Base-by-base conservation (phyloP, 2,113 vertebrate species). In the Oplegnathus fasciatus region DNA sequence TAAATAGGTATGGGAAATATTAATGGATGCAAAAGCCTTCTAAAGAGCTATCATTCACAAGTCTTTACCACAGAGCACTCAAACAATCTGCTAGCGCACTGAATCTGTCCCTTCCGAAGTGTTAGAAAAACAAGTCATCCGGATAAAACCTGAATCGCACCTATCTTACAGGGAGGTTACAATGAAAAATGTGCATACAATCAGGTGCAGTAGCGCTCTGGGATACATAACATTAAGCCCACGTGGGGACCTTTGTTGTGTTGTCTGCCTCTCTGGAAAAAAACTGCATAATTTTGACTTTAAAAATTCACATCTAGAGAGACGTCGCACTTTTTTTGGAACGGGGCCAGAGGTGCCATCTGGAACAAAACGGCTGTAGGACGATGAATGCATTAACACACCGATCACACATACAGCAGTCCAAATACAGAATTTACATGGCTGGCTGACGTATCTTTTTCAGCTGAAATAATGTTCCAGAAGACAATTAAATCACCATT, bases 1-100 rank as follows among this genome's bases (percentile, higher is more conserved):
- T 83, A 81, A 87, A 86, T 55, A 75, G 75, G 71, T 20, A 28
- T 69, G 69, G 87, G 64, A 84, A 88, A 93, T 88, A 91, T 91
- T 86, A 83, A 92, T 75, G 60, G 14, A 28, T 80, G 81, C 85
- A 85, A 83, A 88, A 65, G 75, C 78, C 69, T 74, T 52, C 50
- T 78, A 68, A 88, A 85, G 44, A 44, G 52, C 44, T 32, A 82
- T 86, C 58, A 82, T 66, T 65, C 24, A 60, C 78, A 66, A 37
- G 70, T 64, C 61, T 74, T 72, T 52, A 52, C 73, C 44, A 10
- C 82, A 44, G 22, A 79, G 34, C 67, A 76, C 44, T 78, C 70
- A 69, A 78, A 75, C 46, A 80, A 75, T 88, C 68, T 75, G 78
- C 48, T 58, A 20, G 22, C 73, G 46, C n/a, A 17, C 18, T 54